phyloP scores from a whole-genome alignment of 2,797 vertebrate species.

The Pseudomugil gertrudae region DNA sequence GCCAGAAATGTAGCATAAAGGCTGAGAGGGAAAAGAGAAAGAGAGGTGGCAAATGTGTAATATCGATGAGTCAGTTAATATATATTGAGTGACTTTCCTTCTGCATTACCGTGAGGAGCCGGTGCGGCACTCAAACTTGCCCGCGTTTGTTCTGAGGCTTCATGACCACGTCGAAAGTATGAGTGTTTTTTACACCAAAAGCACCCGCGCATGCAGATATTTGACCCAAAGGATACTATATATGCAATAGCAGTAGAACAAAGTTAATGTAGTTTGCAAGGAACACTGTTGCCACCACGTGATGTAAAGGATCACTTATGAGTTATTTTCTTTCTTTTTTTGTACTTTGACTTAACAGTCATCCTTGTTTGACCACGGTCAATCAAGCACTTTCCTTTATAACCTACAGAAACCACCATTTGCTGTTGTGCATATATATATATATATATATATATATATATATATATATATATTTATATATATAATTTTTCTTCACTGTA shows the following conservation, averaged over 20 bases:
- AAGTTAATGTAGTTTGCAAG: constrained; percentile 5
- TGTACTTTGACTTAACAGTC: neutral
- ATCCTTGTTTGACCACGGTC: constrained; percentile 7
- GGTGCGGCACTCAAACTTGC: constrained; percentile 32
- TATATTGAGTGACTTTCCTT: constrained; percentile 60
- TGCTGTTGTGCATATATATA: constrained; percentile 2
- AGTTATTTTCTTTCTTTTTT: neutral
- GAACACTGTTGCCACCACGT: neutral
- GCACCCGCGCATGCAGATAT: constrained; percentile 6
- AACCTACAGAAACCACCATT: constrained; percentile 24
- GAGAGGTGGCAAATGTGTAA: constrained; percentile 50
- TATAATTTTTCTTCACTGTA: constrained; percentile 13
- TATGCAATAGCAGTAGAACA: constrained; percentile 12
- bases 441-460: too few species aligned
- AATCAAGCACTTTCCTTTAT: constrained; percentile 15
- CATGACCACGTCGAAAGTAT: constrained; percentile 28
- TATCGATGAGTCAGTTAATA: constrained; percentile 68
- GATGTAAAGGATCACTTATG: constrained; percentile 6
- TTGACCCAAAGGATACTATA: neutral
- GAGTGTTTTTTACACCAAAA: constrained; percentile 20
- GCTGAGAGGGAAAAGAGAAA: constrained; percentile 23
- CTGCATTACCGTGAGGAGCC: constrained; percentile 40
- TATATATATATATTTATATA: too few species aligned
- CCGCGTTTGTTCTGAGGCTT: constrained; percentile 38
- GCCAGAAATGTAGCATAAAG: constrained; percentile 55